A percentile compares a stretch with the other conserved stretches of the same genome.
phyloP scores from a whole-genome alignment of 2,113 vertebrate genomes.

The Scomber japonicus region DNA sequence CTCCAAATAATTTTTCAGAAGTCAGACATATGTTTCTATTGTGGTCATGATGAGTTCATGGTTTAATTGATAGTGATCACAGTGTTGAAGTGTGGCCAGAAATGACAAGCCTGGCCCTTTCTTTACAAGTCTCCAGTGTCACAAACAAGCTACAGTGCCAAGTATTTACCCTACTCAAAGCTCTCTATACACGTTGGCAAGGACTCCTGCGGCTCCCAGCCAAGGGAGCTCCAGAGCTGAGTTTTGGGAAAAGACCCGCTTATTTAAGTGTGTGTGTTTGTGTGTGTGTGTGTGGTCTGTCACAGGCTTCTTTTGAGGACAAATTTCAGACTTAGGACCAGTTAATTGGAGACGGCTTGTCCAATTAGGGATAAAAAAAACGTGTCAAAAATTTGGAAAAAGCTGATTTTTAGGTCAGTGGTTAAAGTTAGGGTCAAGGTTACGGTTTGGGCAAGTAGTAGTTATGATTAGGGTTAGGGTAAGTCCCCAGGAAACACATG shows the following conservation, averaged over 20 bases:
- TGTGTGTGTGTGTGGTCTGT: not conserved
- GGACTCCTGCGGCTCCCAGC: conserved; percentile 3
- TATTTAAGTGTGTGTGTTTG: conserved; percentile 7
- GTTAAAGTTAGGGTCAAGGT: too few relatives aligned
- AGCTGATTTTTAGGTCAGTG: too few relatives aligned
- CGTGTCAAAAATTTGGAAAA: too few relatives aligned
- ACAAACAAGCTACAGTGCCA: conserved; percentile 72
- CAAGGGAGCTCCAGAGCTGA: conserved; percentile 51
- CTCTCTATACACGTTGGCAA: conserved; percentile 50
- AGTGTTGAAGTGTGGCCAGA: conserved; percentile 38
- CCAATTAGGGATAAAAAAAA: too few relatives aligned
- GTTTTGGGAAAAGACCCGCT: conserved; percentile 44
- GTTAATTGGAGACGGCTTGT: too few relatives aligned
- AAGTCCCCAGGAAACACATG: too few relatives aligned
- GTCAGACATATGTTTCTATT: conserved; percentile 12
- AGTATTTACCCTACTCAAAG: conserved; percentile 53
- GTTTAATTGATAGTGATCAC: conserved; percentile 46
- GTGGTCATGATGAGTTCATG: conserved; percentile 25
- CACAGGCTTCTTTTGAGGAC: too few relatives aligned
- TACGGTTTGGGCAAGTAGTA: too few relatives aligned
- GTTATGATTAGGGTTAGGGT: too few relatives aligned
- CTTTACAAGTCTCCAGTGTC: conserved; percentile 59
- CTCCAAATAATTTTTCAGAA: conserved; percentile 18
- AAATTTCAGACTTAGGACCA: too few relatives aligned
- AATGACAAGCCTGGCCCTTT: conserved; percentile 9